Evolutionary conservation across 2,888 invertebrate genomes (phyloP), one percentile per base, ranked within the genome.

Genomic region (Diaperis boleti): DNA sequence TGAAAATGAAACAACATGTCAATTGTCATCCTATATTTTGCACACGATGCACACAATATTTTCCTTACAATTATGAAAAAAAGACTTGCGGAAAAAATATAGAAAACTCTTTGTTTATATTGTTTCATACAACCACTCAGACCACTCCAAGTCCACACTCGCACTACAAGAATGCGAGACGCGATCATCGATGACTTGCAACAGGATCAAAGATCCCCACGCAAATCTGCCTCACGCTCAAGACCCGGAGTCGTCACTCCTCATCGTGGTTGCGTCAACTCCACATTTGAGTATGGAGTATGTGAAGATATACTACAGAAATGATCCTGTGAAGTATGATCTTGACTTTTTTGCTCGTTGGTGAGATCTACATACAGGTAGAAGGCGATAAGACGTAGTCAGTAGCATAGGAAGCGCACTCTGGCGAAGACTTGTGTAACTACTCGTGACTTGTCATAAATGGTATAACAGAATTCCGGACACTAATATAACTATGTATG

Each of bases 191-290:
- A 69, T 69, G 69, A 74, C 70, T 62, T 22, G 29, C 44, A 52
- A 41, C 18, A n/a, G n/a, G n/a, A n/a, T 45, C 13, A 17, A 52
- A 54, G 47, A 59, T 64, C 67, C 14, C 52, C 64, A 42, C 69
- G 70, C 8, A 33, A 49, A 44, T 73, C 74, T 69, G 72, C 81
- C 83, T 84, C 84, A 83, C 84, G 84, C 84, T 84, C 79, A 79
- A 79, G 81, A 81, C 80, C 81, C 78, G 82, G 80, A 81, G 81
- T 84, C 84, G 75, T 73, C 49, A 31, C 85, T 86, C 86, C 69
- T 87, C 87, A 85, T 85, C 86, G 82, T 85, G 85, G 87, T 77
- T 84, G 78, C 76, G 74, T 77, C 73, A 70, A 81, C 83, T 84
- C 84, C 78, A 80, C 74, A 68, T 26, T 73, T 81, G 80, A 81